Percentiles rank a stretch among this genome's conserved stretches.
These are phyloP conservation scores for Equus quagga DNA, from an alignment of 2,113 vertebrate species.

Conservation along the genomic window DNA sequence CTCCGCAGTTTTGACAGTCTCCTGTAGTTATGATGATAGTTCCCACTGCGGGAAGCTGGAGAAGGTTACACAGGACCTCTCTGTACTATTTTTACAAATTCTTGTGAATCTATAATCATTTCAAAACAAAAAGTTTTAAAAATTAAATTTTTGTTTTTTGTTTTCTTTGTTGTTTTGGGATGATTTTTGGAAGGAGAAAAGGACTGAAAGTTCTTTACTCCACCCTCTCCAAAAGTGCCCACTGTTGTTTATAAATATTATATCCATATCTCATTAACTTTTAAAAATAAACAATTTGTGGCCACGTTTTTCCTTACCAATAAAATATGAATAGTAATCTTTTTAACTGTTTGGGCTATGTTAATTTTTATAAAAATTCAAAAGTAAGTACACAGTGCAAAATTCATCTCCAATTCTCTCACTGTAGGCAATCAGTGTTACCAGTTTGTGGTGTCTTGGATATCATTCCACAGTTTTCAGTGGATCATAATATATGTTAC, in stretches of 20 bases:
- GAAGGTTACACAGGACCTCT: neutral
- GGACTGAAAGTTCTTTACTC: neutral
- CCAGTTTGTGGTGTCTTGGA: neutral
- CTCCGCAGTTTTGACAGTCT: neutral
- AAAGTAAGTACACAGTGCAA: neutral
- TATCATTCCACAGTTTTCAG: neutral
- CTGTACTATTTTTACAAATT: neutral
- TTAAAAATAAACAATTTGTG: neutral
- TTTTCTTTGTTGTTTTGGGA: conserved; percentile 20
- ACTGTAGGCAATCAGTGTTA: neutral
- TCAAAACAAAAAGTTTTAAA: neutral
- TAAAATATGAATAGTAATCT: neutral
- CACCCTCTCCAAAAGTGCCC: neutral
- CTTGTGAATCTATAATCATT: neutral
- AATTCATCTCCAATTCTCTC: neutral
- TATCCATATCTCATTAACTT: neutral
- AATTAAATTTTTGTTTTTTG: neutral
- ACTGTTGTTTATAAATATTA: neutral
- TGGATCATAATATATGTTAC: neutral
- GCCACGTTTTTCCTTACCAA: neutral
- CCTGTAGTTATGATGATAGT: neutral
- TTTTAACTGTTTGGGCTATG: neutral
- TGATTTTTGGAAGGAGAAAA: neutral
- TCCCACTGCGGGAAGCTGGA: neutral
- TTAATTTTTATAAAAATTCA: conserved; percentile 31